Evolutionary conservation across 2,113 vertebrate species (phyloP).

Genomic region (Mustela nigripes): DNA sequence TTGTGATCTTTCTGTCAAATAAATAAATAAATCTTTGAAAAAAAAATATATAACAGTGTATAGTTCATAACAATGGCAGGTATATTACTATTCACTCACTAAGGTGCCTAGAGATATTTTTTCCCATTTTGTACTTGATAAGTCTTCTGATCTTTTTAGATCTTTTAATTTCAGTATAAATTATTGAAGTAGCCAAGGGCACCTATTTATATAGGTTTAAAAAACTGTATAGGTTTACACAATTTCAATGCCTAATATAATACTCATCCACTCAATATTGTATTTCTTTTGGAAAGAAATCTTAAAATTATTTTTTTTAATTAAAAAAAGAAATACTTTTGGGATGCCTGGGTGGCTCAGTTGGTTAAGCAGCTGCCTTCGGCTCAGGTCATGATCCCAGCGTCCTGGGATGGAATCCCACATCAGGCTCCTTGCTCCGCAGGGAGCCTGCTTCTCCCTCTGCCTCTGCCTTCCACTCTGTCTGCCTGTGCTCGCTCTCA

Average conservation of each 20-base stretch:
- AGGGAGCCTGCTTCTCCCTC: too few relatives aligned
- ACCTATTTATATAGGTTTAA: slow-evolving; percentile 72
- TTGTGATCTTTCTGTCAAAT: too few relatives aligned
- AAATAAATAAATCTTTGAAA: too few relatives aligned
- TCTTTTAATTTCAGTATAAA: slow-evolving; percentile 84
- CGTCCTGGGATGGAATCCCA: too few relatives aligned
- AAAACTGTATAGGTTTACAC: not conserved
- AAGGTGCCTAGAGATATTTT: slow-evolving; percentile 78
- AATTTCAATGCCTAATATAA: slow-evolving; percentile 75
- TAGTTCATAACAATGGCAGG: slow-evolving; percentile 41
- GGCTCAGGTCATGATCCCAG: too few relatives aligned
- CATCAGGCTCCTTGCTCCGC: too few relatives aligned
- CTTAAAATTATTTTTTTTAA: slow-evolving; percentile 65
- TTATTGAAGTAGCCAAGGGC: slow-evolving; percentile 82
- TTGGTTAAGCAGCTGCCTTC: too few relatives aligned
- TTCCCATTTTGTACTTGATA: slow-evolving; percentile 83
- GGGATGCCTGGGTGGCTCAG: not conserved
- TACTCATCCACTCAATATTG: slow-evolving; percentile 73
- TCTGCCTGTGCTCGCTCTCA: too few relatives aligned
- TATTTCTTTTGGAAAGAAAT: slow-evolving; percentile 76
- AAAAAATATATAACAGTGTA: not conserved
- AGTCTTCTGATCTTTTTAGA: slow-evolving; percentile 80
- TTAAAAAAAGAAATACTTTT: slow-evolving; percentile 76
- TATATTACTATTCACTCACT: slow-evolving; percentile 65
- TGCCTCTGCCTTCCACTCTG: too few relatives aligned